Base-by-base conservation (phyloP, 53 echinoderm and acorn worm species). In the Holothuria scabra region DNA sequence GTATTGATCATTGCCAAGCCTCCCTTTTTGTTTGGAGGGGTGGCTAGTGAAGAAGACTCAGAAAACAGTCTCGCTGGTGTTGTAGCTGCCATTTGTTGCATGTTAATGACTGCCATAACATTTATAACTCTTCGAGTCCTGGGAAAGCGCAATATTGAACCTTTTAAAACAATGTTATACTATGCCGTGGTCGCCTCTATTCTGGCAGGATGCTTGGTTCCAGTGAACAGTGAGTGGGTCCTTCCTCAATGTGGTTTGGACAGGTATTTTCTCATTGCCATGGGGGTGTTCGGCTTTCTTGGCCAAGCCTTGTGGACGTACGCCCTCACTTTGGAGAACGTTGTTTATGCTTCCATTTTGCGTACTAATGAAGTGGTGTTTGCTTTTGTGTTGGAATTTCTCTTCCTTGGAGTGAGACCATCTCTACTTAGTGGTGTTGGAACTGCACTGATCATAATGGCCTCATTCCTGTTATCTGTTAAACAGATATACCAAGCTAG, bases 381-480 rank as follows among this genome's bases (percentile, higher is more conserved):
- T 23, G 79, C 59, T 7, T 79, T 79, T 28, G 34, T 79, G 12
- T 59, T 79, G 1, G 79, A 79, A 55, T 56, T 79, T 79, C 20
- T 79, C 16, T 16, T 79, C 10, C 79, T 79, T 79, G 79, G 58
- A 12, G 79, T 79, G 19, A 57, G 12, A 30, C 79, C 79, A 1
- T n/a, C n/a, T 33, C 34, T 56, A n/a, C 32, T 79, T 1, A 79
- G 79, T 58, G 57, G 79, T n/a, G 16, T 79, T 79, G 79, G 79
- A 16, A 25, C 79, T 30, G 10, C 0, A 9, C 58, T 79, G 13
- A 79, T 79, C 25, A 18, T 79, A 16, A 11, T 38, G 7, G 44
- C 72, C 6, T 19, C 26, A 44, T 26, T 72, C 9, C 20, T 72
- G 8, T 72, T 72, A 46, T 46, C 46, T 25, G 44, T 2, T 5